A percentile compares a stretch with the other conserved stretches of the same genome.
phyloP scores from a whole-genome alignment of 2,113 vertebrate genomes.

The Hippoglossus stenolepis region DNA sequence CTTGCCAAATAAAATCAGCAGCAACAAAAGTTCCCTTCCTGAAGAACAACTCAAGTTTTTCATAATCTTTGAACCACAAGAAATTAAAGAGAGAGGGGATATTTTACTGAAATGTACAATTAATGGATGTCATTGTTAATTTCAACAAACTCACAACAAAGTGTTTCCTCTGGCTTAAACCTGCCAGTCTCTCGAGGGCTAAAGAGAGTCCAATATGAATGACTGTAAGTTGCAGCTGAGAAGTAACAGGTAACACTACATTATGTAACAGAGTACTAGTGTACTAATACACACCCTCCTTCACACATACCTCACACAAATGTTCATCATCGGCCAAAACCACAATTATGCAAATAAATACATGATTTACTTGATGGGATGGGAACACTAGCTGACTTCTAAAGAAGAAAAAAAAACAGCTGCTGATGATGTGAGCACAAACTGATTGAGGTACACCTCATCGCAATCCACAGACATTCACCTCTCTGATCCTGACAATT shows the following conservation, averaged over 20 bases:
- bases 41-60: too few relatives aligned
- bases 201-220: too few relatives aligned
- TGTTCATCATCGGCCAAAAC: constrained; percentile 8
- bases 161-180: too few relatives aligned
- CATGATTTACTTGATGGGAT: constrained; percentile 31
- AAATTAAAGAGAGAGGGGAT: too few relatives aligned
- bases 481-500: constrained; percentile 12
- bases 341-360: constrained; percentile 50
- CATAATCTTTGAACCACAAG: too few relatives aligned
- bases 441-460: constrained; percentile 4
- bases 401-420: neutral
- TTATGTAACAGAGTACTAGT: neutral
- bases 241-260: neutral
- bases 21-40: too few relatives aligned
- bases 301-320: constrained; percentile 25
- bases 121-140: too few relatives aligned
- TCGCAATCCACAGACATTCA: constrained; percentile 26
- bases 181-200: too few relatives aligned
- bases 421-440: constrained; percentile 8
- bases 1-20: too few relatives aligned
- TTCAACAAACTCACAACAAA: too few relatives aligned
- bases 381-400: constrained; percentile 11
- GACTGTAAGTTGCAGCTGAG: neutral
- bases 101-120: too few relatives aligned
- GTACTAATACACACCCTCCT: neutral